Evolutionary conservation across 2,797 vertebrate species (phyloP).

Genomic region (Acipenser ruthenus): DNA sequence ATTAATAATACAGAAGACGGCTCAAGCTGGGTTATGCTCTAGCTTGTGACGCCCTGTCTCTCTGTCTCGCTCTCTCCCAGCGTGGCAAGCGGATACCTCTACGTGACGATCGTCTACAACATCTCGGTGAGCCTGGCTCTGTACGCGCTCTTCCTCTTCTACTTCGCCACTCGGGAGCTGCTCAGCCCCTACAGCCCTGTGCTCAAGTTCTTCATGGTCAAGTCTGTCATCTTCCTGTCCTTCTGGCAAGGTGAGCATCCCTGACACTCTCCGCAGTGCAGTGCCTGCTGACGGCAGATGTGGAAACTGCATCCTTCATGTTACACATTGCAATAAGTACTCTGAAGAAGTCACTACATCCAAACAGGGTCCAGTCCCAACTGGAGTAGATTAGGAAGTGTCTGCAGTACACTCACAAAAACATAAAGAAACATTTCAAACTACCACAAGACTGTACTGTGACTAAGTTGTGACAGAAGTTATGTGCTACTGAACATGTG

Average conservation of each 20-base stretch:
- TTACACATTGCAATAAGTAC: no score
- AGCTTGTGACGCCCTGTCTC: neutral
- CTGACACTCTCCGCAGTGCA: neutral
- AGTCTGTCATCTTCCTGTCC: conserved; percentile 95
- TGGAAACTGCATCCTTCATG: no score
- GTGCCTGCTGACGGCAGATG: no score
- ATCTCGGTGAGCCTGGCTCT: conserved; percentile 91
- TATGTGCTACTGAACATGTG: no score
- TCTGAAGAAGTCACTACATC: no score
- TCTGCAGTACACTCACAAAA: no score
- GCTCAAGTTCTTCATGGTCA: conserved; percentile 97
- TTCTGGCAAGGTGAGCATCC: conserved; percentile 89
- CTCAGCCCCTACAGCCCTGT: conserved; percentile 88
- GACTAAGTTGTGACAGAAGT: no score
- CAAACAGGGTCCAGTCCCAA: no score
- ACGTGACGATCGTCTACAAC: conserved; percentile 91
- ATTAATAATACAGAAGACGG: neutral
- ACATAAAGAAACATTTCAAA: no score
- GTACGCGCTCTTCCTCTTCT: conserved; percentile 94
- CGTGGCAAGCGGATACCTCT: conserved; percentile 86
- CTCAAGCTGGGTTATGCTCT: fast-evolving
- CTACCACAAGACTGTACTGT: no score
- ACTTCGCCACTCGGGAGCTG: conserved; percentile 82
- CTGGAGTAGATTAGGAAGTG: no score
- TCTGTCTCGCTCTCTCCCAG: conserved; percentile 44